These are phyloP conservation scores for Hydrophis major DNA, from an alignment of 2,797 vertebrate genomes.

Conservation along the genomic window DNA sequence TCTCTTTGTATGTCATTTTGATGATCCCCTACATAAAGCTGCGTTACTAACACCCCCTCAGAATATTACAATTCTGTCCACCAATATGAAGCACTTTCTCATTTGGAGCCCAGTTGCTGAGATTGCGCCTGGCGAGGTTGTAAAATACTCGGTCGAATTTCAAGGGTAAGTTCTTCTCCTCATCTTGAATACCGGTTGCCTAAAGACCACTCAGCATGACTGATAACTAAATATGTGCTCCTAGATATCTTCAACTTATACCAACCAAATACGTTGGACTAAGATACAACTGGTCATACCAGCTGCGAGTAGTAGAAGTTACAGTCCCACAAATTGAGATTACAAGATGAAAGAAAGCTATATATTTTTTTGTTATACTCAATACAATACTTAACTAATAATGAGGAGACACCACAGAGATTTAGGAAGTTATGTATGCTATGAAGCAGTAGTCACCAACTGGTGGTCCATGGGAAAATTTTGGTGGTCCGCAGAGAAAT, in stretches of 20 bases:
- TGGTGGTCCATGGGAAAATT: no score
- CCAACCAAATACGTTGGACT: background rate
- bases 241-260: background rate
- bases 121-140: slow-evolving; percentile 44
- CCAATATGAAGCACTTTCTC: slow-evolving; percentile 76
- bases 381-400: background rate
- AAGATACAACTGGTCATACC: background rate
- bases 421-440: background rate
- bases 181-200: background rate
- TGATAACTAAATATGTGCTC: background rate
- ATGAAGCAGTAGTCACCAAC: no score
- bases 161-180: slow-evolving; percentile 69
- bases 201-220: background rate
- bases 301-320: background rate
- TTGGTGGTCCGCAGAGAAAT: no score
- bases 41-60: slow-evolving; percentile 64
- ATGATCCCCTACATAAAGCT: slow-evolving; percentile 46
- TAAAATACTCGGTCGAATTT: slow-evolving; percentile 72
- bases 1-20: slow-evolving; percentile 3
- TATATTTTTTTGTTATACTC: background rate
- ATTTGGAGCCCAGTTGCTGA: slow-evolving; percentile 68
- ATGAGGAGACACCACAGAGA: background rate
- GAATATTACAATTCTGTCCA: slow-evolving; percentile 72
- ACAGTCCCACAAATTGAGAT: background rate
- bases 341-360: background rate